Conservation (phyloP, 2,113 vertebrate species). For the Coracopsis vasa region DNA sequence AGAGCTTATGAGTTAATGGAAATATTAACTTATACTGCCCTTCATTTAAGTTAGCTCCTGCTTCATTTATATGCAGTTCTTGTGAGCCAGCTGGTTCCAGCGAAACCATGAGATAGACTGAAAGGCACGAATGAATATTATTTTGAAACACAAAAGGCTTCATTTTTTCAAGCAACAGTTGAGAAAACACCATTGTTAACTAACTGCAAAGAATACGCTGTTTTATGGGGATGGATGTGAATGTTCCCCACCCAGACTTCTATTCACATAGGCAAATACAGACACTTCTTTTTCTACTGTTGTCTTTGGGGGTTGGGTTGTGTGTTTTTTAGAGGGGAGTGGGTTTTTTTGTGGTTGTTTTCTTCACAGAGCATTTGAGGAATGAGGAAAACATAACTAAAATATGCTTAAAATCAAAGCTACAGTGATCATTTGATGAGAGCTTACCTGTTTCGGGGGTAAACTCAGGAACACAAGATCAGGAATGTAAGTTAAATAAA, state of each 20-base stretch:
- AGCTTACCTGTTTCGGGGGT: not conserved
- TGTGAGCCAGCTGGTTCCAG: conserved; percentile 32
- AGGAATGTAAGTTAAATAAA: not conserved
- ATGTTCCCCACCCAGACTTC: not conserved
- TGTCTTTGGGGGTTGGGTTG: not conserved
- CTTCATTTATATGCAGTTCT: conserved; percentile 15
- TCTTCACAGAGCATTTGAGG: not conserved
- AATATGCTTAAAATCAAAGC: not conserved
- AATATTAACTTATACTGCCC: not conserved
- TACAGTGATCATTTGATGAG: not conserved
- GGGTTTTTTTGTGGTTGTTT: not conserved
- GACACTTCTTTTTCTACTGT: not conserved
- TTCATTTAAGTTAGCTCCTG: conserved; percentile 20
- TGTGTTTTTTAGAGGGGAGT: not conserved
- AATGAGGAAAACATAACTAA: not conserved
- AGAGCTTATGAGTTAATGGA: conserved; percentile 16
- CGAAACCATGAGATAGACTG: not conserved
- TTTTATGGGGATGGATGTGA: not conserved
- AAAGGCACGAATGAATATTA: not conserved
- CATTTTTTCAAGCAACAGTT: not conserved
- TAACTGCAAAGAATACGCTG: not conserved
- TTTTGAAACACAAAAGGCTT: conserved; percentile 7
- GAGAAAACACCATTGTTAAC: not conserved
- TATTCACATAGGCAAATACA: not conserved
- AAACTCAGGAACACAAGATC: not conserved